Percentiles rank a stretch among this genome's conserved stretches.
These are phyloP conservation scores for Drosophila rufa DNA, from an alignment of 1,140 invertebrate genomes.

Conservation along the genomic window DNA sequence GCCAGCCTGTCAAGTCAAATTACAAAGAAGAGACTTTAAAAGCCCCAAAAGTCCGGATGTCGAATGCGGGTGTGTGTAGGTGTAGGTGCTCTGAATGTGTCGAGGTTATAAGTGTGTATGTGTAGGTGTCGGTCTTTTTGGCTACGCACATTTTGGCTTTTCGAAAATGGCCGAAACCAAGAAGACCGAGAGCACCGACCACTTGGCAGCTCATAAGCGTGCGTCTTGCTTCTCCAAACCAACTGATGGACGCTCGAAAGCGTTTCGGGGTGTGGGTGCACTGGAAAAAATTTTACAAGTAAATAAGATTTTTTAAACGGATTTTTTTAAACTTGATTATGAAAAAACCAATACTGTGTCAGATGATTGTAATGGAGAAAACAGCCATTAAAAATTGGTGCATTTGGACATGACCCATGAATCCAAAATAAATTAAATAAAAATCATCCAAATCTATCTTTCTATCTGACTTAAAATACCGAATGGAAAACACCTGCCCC, in stretches of 20 bases:
- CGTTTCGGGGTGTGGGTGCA: slow-evolving; percentile 7
- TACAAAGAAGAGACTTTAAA: slow-evolving; percentile 52
- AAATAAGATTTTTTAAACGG: no score
- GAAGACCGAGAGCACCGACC: slow-evolving; percentile 37
- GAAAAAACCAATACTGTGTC: no score
- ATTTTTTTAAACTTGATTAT: no score
- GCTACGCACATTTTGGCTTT: slow-evolving; percentile 47
- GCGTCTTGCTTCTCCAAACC: slow-evolving; percentile 18
- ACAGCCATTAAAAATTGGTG: no score
- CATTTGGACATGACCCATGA: no score
- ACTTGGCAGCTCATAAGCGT: slow-evolving; percentile 48
- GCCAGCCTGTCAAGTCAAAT: slow-evolving; percentile 44
- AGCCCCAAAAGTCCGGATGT: slow-evolving; percentile 45
- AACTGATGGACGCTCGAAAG: slow-evolving; percentile 19
- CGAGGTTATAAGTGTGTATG: neutral
- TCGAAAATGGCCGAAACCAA: slow-evolving; percentile 49
- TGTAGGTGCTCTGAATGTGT: slow-evolving; percentile 2
- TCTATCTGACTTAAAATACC: no score
- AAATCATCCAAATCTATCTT: no score
- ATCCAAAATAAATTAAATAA: no score
- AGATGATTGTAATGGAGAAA: no score
- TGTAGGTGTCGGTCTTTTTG: slow-evolving; percentile 19
- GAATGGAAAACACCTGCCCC: no score
- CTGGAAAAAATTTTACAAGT: neutral
- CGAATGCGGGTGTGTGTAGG: slow-evolving; percentile 8